A percentile compares a stretch with the other conserved stretches of the same genome.
Conservation (phyloP, 2,888 invertebrate species). For the Melanchra persicariae region DNA sequence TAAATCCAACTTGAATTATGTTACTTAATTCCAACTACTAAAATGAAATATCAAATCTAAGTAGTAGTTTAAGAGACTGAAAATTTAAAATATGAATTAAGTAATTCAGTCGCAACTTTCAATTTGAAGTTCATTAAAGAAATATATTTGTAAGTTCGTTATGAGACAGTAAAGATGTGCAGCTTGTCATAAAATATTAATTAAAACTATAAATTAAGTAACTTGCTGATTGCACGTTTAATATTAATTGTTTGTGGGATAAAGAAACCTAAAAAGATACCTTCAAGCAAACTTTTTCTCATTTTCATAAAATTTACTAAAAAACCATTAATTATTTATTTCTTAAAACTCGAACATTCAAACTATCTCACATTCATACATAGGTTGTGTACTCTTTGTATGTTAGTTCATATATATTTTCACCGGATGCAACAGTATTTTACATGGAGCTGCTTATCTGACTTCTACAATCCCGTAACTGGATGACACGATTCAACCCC, state of each 20-base stretch:
- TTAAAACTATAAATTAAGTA: conserved; percentile 10
- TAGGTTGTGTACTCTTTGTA: too few relatives aligned
- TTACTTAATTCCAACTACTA: conserved; percentile 28
- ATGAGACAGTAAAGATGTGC: not conserved
- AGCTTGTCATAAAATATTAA: not conserved
- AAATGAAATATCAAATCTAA: conserved; percentile 24
- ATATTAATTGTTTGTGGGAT: not conserved
- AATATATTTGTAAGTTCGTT: not conserved
- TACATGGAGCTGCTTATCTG: too few relatives aligned
- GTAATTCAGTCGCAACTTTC: not conserved
- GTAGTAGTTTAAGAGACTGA: not conserved
- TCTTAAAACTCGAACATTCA: too few relatives aligned
- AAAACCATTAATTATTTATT: not conserved
- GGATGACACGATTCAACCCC: too few relatives aligned
- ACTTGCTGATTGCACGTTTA: not conserved
- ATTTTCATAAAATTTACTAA: not conserved
- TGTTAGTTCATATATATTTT: too few relatives aligned
- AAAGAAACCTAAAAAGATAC: not conserved
- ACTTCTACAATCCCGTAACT: too few relatives aligned
- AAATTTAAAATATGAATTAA: conserved; percentile 15
- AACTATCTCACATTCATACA: too few relatives aligned
- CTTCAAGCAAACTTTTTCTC: too few relatives aligned
- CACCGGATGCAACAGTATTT: too few relatives aligned
- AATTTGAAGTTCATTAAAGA: conserved; percentile 6
- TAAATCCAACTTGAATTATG: conserved; percentile 42